Conservation (phyloP, 1,140 invertebrate species). For the Drosophila tristis region DNA sequence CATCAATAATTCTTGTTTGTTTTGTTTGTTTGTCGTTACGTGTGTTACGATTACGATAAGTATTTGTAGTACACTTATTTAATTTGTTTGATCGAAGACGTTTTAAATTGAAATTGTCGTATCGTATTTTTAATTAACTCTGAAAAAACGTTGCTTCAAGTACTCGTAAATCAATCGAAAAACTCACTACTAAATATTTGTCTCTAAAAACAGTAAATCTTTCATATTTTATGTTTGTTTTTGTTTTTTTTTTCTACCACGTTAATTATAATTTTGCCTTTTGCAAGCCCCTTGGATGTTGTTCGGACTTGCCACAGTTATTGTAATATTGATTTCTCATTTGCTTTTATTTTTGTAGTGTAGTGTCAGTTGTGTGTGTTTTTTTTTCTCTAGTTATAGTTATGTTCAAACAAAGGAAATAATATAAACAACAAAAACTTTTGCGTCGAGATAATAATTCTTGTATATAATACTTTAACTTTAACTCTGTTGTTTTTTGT, state of each 20-base stretch:
- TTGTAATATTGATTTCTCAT: slow-evolving; percentile 81
- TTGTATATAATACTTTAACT: slow-evolving; percentile 2
- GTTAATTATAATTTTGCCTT: slow-evolving; percentile 57
- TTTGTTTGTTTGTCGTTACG: slow-evolving; percentile 27
- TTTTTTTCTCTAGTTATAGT: background rate
- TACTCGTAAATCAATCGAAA: slow-evolving; percentile 71
- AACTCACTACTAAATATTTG: slow-evolving; percentile 74
- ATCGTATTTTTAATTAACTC: slow-evolving; percentile 65
- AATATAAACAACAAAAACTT: slow-evolving; percentile 58
- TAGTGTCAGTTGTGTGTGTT: slow-evolving; percentile 52
- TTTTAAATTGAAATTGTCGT: slow-evolving; percentile 62
- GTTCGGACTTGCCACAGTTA: slow-evolving; percentile 76
- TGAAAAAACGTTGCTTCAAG: slow-evolving; percentile 62
- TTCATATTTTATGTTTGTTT: slow-evolving; percentile 24
- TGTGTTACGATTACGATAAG: slow-evolving; percentile 55
- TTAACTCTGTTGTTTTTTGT: slow-evolving; percentile 10
- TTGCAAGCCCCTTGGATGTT: slow-evolving; percentile 62
- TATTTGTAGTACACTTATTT: slow-evolving; percentile 74
- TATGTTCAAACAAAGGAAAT: slow-evolving; percentile 52
- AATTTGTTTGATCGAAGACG: slow-evolving; percentile 76
- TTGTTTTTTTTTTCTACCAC: slow-evolving; percentile 69
- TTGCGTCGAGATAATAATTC: slow-evolving; percentile 70
- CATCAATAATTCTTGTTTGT: slow-evolving; percentile 61
- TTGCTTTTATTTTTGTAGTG: slow-evolving; percentile 55
- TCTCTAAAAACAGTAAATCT: slow-evolving; percentile 43